A percentile compares a stretch with the other conserved stretches of the same genome.
Conservation (phyloP, 2,797 vertebrate genomes). For the Knipowitschia caucasica region DNA sequence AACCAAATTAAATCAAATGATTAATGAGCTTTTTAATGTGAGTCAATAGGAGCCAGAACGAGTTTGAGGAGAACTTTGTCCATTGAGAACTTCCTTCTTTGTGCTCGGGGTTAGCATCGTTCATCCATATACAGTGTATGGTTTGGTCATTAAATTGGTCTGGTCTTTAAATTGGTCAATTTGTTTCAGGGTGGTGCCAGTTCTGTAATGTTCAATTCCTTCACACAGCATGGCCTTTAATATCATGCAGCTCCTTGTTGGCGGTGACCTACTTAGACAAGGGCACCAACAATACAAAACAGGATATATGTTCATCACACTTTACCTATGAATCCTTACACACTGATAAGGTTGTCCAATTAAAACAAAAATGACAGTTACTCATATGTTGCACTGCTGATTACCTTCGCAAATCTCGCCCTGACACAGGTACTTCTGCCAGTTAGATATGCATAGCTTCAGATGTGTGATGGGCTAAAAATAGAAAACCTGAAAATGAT, state of each 20-base stretch:
- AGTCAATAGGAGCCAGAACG: too few relatives aligned
- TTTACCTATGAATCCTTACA: neutral
- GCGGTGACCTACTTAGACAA: neutral
- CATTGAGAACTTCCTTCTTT: too few relatives aligned
- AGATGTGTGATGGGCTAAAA: slow-evolving; percentile 43
- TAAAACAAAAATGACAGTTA: too few relatives aligned
- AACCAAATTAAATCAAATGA: too few relatives aligned
- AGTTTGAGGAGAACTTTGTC: too few relatives aligned
- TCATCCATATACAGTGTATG: too few relatives aligned
- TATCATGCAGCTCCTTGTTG: neutral
- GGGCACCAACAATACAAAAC: neutral
- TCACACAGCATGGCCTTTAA: neutral
- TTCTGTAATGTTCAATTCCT: neutral
- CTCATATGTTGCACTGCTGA: neutral
- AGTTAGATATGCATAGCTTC: slow-evolving; percentile 41
- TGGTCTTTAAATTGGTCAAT: neutral
- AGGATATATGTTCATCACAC: neutral
- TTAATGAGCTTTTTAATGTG: too few relatives aligned
- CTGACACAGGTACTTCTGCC: slow-evolving; percentile 1
- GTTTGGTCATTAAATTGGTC: neutral
- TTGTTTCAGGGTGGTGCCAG: neutral
- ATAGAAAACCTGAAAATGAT: slow-evolving; percentile 34
- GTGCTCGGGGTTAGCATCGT: too few relatives aligned
- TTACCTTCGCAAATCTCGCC: slow-evolving; percentile 1
- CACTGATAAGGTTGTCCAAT: neutral